A percentile compares a stretch with the other conserved stretches of the same genome.
Evolutionary conservation across 2,113 vertebrate genomes (phyloP).

Genomic region (Pachypanchax playfairii): DNA sequence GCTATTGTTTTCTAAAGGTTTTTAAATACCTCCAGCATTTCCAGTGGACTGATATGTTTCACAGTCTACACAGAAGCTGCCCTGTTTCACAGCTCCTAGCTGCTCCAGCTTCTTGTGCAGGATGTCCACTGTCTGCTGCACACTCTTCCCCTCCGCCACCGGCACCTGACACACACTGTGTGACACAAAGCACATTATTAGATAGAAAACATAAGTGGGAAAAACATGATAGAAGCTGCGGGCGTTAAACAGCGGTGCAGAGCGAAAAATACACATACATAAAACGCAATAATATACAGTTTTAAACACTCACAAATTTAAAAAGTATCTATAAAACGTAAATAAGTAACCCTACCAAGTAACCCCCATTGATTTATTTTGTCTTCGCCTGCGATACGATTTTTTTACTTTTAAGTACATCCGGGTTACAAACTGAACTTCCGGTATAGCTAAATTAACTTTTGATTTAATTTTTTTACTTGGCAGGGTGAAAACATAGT

Average conservation of each 20-base stretch:
- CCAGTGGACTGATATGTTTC: conserved; percentile 93
- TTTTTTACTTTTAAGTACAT: conserved; percentile 35
- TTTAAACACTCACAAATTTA: not conserved
- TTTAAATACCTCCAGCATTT: conserved; percentile 84
- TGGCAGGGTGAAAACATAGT: too few species aligned
- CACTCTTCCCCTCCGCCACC: conserved; percentile 92
- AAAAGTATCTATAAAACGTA: not conserved
- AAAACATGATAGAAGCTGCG: not conserved
- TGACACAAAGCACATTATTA: not conserved
- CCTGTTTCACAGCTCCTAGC: conserved; percentile 93
- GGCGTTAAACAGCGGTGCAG: not conserved
- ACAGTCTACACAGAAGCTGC: conserved; percentile 94
- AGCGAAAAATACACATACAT: not conserved
- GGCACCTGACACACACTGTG: conserved; percentile 93
- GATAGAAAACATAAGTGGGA: not conserved
- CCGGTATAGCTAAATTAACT: too few species aligned
- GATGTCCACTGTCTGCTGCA: conserved; percentile 94
- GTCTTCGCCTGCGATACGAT: not conserved
- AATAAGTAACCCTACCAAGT: conserved; percentile 71
- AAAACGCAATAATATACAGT: not conserved
- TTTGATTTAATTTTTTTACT: too few species aligned
- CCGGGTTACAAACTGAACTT: conserved; percentile 40
- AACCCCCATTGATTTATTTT: conserved; percentile 79
- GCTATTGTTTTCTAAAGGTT: too few species aligned
- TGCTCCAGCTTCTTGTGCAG: conserved; percentile 91